Evolutionary conservation across 1,140 invertebrate genomes (phyloP).

Genomic region (Euura saliciscinereae): DNA sequence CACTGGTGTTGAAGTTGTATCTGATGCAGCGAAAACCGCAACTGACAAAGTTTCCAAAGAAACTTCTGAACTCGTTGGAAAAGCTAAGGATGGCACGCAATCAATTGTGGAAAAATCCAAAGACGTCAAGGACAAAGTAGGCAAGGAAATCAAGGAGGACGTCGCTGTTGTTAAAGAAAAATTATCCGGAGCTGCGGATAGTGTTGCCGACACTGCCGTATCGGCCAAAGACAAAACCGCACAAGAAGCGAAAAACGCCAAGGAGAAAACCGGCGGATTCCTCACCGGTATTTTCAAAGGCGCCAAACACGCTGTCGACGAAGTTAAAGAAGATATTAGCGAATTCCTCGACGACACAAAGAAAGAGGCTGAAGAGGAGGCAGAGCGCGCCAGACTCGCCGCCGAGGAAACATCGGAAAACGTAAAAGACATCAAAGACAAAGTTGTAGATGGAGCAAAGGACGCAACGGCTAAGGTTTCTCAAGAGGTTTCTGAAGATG

Average conservation of each 20-base stretch:
- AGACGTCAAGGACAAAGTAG: constrained; percentile 12
- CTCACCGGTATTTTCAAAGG: constrained; percentile 6
- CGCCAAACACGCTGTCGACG: background rate
- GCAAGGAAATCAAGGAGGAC: constrained; percentile 8
- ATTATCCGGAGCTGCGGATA: background rate
- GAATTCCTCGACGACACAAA: constrained; percentile 14
- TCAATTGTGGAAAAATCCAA: background rate
- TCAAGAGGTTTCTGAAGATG: constrained; percentile 8
- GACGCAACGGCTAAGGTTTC: background rate
- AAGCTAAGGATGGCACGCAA: constrained; percentile 9
- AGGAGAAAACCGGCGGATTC: constrained; percentile 10
- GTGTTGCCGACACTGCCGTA: background rate
- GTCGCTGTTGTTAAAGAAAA: constrained; percentile 5
- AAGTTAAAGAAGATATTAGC: background rate
- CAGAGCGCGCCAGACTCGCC: background rate
- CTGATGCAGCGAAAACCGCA: constrained; percentile 15
- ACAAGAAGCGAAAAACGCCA: background rate
- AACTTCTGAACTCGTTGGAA: constrained; percentile 10
- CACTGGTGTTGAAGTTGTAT: background rate
- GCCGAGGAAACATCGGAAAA: constrained; percentile 8
- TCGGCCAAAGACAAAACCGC: constrained; percentile 9
- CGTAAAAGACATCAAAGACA: constrained; percentile 23
- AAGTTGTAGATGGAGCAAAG: constrained; percentile 3
- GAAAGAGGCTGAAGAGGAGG: constrained; percentile 11
- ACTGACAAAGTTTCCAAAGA: constrained; percentile 17